A percentile compares a stretch with the other conserved stretches of the same genome.
These are phyloP conservation scores for Myanophis thanlyinensis DNA, from an alignment of 2,113 vertebrate species.

Conservation along the genomic window DNA sequence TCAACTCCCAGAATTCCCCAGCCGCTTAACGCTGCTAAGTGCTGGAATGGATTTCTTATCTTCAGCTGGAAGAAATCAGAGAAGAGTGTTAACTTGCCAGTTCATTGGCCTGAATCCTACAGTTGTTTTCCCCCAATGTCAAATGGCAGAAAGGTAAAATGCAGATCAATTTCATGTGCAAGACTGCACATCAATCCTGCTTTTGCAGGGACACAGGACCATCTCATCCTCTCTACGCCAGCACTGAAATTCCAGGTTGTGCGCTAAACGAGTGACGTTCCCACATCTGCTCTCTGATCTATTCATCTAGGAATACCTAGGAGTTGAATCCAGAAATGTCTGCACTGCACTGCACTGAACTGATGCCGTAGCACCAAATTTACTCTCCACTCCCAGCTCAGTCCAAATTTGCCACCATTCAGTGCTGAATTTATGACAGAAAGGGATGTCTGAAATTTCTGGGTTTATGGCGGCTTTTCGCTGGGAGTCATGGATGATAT, in stretches of 20 bases:
- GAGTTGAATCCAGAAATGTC: not conserved
- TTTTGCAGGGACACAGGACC: not conserved
- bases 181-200: not conserved
- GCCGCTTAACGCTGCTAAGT: not conserved
- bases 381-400: not conserved
- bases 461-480: not conserved
- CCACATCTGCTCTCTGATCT: not conserved
- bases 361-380: not conserved
- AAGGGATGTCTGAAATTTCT: not conserved
- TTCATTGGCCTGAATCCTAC: not conserved
- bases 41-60: not conserved
- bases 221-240: not conserved
- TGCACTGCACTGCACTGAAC: no score
- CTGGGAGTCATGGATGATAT: no score
- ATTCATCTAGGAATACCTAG: not conserved
- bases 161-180: not conserved
- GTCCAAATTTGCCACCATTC: no score
- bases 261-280: not conserved
- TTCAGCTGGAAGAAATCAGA: not conserved
- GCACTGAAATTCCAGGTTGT: not conserved
- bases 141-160: not conserved
- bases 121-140: no score
- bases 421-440: not conserved
- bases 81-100: not conserved
- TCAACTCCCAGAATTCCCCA: not conserved